A percentile compares a stretch with the other conserved stretches of the same genome.
phyloP scores from a whole-genome alignment of 2,113 vertebrate species.

The Fulmarus glacialis region DNA sequence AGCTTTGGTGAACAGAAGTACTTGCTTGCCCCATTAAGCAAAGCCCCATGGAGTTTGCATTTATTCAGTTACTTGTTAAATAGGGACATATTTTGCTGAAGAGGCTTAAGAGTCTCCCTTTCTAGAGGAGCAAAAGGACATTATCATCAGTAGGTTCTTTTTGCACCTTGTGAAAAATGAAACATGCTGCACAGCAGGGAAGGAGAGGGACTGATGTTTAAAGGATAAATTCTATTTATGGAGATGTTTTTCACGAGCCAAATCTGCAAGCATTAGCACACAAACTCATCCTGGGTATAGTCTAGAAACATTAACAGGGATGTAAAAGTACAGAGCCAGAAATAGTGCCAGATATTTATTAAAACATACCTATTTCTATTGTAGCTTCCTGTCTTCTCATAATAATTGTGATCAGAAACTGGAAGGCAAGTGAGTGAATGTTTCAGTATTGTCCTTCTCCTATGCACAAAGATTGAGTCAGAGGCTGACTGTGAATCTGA shows the following conservation, averaged over 20 bases:
- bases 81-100: conserved; percentile 27
- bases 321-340: not conserved
- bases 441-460: not conserved
- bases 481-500: not conserved
- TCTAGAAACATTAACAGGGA: not conserved
- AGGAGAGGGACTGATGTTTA: not conserved
- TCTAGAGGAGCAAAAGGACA: conserved; percentile 14
- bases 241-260: not conserved
- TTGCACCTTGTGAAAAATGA: conserved; percentile 23
- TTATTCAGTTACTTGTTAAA: conserved; percentile 6
- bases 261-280: conserved; percentile 13
- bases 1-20: not conserved
- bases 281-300: not conserved
- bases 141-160: conserved; percentile 21
- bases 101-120: not conserved
- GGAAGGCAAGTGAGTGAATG: not conserved
- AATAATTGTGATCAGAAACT: not conserved
- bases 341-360: not conserved
- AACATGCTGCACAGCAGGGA: not conserved
- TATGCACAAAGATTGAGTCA: not conserved
- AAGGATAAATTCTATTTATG: conserved; percentile 17
- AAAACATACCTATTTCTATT: not conserved
- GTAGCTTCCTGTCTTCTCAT: not conserved
- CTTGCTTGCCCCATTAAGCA: conserved; percentile 25
- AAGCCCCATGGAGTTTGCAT: not conserved